phyloP scores from a whole-genome alignment of 1,140 invertebrate genomes.

The Meloidogyne hapla region DNA sequence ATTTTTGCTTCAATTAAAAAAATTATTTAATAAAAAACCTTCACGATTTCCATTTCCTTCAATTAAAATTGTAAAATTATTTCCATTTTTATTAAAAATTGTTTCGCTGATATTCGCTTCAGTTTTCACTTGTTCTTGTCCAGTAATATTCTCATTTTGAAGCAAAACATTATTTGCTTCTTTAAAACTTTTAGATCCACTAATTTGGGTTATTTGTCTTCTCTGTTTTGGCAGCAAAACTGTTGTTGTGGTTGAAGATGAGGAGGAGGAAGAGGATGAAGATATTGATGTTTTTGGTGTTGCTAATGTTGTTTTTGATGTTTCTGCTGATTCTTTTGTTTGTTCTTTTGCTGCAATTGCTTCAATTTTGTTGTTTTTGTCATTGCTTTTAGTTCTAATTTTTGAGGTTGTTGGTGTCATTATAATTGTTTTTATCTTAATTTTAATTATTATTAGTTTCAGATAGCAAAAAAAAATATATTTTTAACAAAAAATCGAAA shows the following conservation, averaged over 20 bases:
- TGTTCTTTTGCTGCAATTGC: neutral
- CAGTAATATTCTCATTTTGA: neutral
- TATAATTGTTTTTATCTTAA: neutral
- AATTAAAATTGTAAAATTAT: neutral
- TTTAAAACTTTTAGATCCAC: conserved; percentile 18
- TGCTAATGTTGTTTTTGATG: neutral
- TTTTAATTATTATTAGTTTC: no score
- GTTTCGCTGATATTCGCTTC: neutral
- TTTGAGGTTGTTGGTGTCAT: neutral
- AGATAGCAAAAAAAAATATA: no score
- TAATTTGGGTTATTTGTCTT: conserved; percentile 18
- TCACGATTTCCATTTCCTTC: conserved; percentile 8
- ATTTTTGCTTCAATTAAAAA: neutral
- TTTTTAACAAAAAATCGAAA: no score
- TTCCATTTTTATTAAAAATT: neutral
- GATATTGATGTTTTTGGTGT: neutral
- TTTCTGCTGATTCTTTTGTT: neutral
- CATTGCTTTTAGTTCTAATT: no score
- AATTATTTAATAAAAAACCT: neutral
- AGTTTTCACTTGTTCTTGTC: neutral
- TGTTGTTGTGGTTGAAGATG: conserved; percentile 21
- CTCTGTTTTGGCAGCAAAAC: conserved; percentile 30
- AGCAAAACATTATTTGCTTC: neutral
- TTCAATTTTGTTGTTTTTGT: no score
- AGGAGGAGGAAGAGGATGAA: neutral